Base-by-base conservation (phyloP, 1,140 invertebrate genomes). In the Zaprionus lachaisei region DNA sequence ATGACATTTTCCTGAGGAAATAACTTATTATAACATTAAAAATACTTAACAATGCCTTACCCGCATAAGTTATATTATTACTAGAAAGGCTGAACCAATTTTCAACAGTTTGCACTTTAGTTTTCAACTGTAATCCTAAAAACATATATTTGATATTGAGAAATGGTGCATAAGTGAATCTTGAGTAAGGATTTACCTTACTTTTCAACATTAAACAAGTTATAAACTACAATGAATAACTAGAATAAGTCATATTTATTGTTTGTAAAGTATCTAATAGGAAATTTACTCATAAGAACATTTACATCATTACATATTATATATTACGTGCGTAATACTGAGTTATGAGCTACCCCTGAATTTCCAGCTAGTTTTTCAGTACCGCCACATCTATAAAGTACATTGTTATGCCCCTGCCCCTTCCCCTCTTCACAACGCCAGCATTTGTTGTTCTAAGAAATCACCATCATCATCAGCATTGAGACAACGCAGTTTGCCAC, bases 381-480 rank as follows among this genome's bases (percentile, higher is more conserved):
- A 22, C 17, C 47, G 14, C 2, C 47, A 51, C 47, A 51, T 51
- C 47, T 47, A 47, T 47, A 3, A 34, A 34, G 31, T 34, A 34
- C 31, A 34, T 34, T 34, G 6, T 28, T 7, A 7, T 44, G 15
- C 7, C 41, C 5, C n/a, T 24, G 20, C 20, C 47, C 20, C 47
- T 20, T 12, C 47, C 47, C 47, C 41, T 17, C 4, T 47, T 47
- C 5, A 17, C 17, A 24, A 20, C 47, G 12, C 47, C 47, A 51
- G 17, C 47, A 51, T 51, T 20, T 51, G 17, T 11, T 12, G 47
- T 24, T 51, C 47, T 51, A 51, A 51, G 47, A 51, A 51, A 51
- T 67, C 55, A 58, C 66, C 54, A 61, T 64, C 67, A 70, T 61
- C 47, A 56, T 41, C 56, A 20, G 15, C 11, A 9, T 26, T 28